phyloP scores from a whole-genome alignment of 1,140 invertebrate species.

The Pogonomyrmex barbatus region DNA sequence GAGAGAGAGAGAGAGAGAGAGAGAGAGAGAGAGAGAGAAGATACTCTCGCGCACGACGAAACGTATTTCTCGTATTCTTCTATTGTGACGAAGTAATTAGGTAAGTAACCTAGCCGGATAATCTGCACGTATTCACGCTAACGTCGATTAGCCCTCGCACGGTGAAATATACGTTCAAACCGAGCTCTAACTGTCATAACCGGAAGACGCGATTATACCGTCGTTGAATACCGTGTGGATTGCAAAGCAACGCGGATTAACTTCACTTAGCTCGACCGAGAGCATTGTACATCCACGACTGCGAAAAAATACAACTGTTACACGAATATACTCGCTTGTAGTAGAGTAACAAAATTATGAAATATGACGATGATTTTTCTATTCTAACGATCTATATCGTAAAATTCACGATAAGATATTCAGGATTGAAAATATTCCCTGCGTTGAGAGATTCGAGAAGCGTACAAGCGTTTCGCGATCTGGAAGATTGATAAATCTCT shows the following conservation, averaged over 20 bases:
- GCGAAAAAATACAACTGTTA: neutral
- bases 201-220: conserved; percentile 20
- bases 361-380: neutral
- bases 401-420: neutral
- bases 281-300: neutral
- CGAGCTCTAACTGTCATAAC: conserved; percentile 13
- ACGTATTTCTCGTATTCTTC: conserved; percentile 48
- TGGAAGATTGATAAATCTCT: conserved; percentile 18
- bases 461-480: neutral
- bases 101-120: conserved; percentile 62
- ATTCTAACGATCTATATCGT: neutral
- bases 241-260: conserved; percentile 1
- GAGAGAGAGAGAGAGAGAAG: conserved; percentile 8
- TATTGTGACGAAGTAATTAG: conserved; percentile 60
- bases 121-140: conserved; percentile 46
- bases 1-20: conserved; percentile 8
- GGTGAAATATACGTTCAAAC: neutral
- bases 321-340: neutral
- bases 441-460: neutral
- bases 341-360: neutral
- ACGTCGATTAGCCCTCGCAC: conserved; percentile 35
- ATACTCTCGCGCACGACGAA: conserved; percentile 23
- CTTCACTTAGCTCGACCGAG: neutral
- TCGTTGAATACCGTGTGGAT: neutral
- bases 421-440: neutral